Conservation (phyloP, 2,888 invertebrate species). For the Octodonta nipae region DNA sequence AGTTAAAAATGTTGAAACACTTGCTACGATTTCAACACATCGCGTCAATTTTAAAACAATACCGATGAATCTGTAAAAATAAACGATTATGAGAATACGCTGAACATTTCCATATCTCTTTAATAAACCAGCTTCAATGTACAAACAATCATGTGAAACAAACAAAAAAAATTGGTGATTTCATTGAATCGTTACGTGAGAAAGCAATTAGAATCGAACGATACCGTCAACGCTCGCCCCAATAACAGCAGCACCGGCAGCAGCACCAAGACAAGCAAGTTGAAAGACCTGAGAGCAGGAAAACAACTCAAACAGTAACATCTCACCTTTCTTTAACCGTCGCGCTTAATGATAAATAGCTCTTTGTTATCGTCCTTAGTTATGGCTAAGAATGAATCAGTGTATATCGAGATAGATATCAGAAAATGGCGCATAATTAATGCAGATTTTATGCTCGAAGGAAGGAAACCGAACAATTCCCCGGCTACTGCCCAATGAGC, state of each 20-base stretch:
- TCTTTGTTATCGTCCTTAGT: constrained; percentile 25
- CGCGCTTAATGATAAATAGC: constrained; percentile 24
- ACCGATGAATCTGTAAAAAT: too few relatives aligned
- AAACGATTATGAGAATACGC: too few relatives aligned
- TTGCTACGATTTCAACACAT: too few relatives aligned
- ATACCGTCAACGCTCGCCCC: too few relatives aligned
- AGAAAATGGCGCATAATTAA: constrained; percentile 31
- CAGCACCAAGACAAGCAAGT: constrained; percentile 2
- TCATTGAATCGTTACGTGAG: neutral
- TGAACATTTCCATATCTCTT: neutral
- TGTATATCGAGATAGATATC: constrained; percentile 22
- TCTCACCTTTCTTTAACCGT: constrained; percentile 4
- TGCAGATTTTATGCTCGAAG: constrained; percentile 22
- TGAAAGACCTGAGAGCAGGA: constrained; percentile 8
- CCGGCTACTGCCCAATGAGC: constrained; percentile 29
- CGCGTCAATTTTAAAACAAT: too few relatives aligned
- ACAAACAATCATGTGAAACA: constrained; percentile 2
- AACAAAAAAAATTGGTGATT: neutral
- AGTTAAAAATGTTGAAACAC: too few relatives aligned
- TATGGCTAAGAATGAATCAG: constrained; percentile 24
- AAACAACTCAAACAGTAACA: too few relatives aligned
- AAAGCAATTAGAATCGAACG: constrained; percentile 1
- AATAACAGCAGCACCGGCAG: too few relatives aligned
- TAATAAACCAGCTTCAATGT: too few relatives aligned
- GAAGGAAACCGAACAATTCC: constrained; percentile 34